phyloP scores from a whole-genome alignment of 2,888 invertebrate species.

The Drosophila prostipennis region DNA sequence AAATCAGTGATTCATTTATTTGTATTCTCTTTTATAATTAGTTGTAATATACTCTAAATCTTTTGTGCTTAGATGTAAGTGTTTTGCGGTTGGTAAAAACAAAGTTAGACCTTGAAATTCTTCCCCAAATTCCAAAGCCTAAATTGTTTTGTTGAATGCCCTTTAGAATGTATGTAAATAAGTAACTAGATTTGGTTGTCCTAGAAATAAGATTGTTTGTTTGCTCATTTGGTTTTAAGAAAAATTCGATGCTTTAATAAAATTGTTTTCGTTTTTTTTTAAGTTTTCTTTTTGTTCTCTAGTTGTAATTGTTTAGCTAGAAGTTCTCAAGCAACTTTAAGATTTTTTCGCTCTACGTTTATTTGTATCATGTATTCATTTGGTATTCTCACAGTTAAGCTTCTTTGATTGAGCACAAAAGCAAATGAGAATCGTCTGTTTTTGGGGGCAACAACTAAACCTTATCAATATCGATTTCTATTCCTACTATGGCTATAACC shows the following conservation, averaged over 20 bases:
- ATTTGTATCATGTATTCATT: conserved; percentile 56
- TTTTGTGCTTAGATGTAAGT: conserved; percentile 55
- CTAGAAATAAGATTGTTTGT: conserved; percentile 73
- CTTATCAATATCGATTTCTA: conserved; percentile 47
- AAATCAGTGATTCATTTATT: conserved; percentile 63
- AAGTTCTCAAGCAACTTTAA: conserved; percentile 51
- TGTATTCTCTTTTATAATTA: conserved; percentile 41
- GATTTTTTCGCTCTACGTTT: conserved; percentile 35
- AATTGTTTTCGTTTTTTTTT: conserved; percentile 50
- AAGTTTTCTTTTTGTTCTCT: conserved; percentile 38
- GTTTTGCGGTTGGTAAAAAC: conserved; percentile 60
- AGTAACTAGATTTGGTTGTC: conserved; percentile 44
- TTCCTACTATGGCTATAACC: conserved; percentile 41
- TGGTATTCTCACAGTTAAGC: conserved; percentile 84
- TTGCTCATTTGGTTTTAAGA: conserved; percentile 63
- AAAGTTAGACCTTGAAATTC: conserved; percentile 83
- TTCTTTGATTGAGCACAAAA: conserved; percentile 84
- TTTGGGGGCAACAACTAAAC: conserved; percentile 38
- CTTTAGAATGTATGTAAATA: conserved; percentile 32
- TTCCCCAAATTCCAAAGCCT: conserved; percentile 84
- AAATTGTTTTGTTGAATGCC: conserved; percentile 72
- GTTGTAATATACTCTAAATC: conserved; percentile 18
- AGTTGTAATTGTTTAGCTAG: conserved; percentile 58
- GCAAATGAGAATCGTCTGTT: conserved; percentile 70
- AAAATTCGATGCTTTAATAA: conserved; percentile 79